Base-by-base conservation (phyloP, 2,888 invertebrate genomes). In the Leptinotarsa juncta region DNA sequence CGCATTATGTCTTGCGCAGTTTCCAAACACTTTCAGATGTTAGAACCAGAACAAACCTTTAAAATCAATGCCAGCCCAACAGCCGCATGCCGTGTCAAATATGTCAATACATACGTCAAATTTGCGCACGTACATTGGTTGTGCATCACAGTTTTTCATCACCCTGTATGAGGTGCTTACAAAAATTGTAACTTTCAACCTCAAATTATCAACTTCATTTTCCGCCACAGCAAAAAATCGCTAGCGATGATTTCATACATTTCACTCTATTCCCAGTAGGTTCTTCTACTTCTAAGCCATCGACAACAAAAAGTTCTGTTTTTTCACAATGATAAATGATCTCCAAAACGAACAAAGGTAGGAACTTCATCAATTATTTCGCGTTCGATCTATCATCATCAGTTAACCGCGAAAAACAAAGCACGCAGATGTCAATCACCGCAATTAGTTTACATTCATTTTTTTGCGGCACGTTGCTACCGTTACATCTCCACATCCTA, bases 401-500 rank as follows among this genome's bases (percentile, higher is more conserved):
- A 62, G 62, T 14, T 62, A 32, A 16, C n/a, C 62, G 16, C 62
- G 62, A 62, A 62, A 62, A 62, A 62, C 62, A 62, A 62, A 62
- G 32, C 42, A 62, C 42, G n/a, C n/a, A 32, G 32, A n/a, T 62
- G 62, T 62, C 62, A 62, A 62, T 62, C 62, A 62, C 62, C 62
- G 42, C 62, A 62, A 26, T 32, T 16, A 62, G 62, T 62, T 62
- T 42, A 7, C 62, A 62, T 62, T 62, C 42, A 32, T 42, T 42
- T 62, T 57, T 57, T 23, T 20, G 20, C 3, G 23, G 23, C 53
- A 10, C 32, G 42, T 7, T 42, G 18, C 7, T 57, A 23, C 57
- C 57, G 57, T 57, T 57, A 57, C 23, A 57, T 20, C 23, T 57
- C 57, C 23, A 57, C 57, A 57, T 57, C 26, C 57, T 57, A 62